phyloP scores from a whole-genome alignment of 2,888 invertebrate genomes.

The Leucoptera coffeella region DNA sequence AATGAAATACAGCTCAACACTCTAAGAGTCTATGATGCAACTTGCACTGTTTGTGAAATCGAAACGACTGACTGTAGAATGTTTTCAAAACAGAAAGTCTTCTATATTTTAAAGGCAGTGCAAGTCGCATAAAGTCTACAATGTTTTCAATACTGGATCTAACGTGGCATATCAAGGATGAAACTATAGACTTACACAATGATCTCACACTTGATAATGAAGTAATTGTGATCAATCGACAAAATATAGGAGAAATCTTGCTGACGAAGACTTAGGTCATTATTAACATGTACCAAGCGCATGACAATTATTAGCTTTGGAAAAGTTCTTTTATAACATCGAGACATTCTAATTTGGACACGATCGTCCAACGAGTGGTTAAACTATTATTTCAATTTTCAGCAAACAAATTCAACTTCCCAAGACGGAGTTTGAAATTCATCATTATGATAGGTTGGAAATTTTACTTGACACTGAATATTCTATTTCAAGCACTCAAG shows the following conservation, averaged over 20 bases:
- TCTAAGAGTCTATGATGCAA: constrained; percentile 28
- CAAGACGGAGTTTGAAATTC: too few species aligned
- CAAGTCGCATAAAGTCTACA: constrained; percentile 19
- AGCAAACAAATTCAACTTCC: too few species aligned
- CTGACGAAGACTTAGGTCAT: constrained; percentile 27
- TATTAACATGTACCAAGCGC: constrained; percentile 5
- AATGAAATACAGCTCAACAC: constrained; percentile 46
- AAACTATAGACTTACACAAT: constrained; percentile 39
- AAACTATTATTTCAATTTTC: too few species aligned
- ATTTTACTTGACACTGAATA: too few species aligned
- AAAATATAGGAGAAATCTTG: constrained; percentile 13
- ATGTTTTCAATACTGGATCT: constrained; percentile 28
- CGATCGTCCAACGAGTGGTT: constrained; percentile 50
- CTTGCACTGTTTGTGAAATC: too few species aligned
- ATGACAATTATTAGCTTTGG: constrained; percentile 29
- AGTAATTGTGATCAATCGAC: constrained; percentile 34
- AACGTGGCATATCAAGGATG: constrained; percentile 42
- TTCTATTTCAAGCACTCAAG: too few species aligned
- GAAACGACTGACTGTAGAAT: background rate
- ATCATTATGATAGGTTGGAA: too few species aligned
- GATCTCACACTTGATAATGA: too few species aligned
- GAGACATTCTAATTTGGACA: constrained; percentile 28
- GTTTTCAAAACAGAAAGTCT: background rate
- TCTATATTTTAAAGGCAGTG: constrained; percentile 9
- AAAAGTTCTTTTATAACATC: too few species aligned